These are phyloP conservation scores for Urocolius indicus DNA, from an alignment of 2,113 vertebrate genomes.

Conservation along the genomic window DNA sequence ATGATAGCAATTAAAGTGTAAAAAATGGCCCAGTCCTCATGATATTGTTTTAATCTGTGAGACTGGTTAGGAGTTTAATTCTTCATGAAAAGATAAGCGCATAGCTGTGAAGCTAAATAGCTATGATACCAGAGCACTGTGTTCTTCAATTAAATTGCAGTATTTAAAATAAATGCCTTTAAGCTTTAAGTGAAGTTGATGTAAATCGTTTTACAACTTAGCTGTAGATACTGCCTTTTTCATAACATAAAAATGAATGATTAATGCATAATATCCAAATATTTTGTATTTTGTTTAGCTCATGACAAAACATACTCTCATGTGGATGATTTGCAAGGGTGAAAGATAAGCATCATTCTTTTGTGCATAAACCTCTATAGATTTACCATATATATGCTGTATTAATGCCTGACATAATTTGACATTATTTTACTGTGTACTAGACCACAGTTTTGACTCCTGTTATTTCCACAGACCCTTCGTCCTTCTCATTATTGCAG, in stretches of 20 bases:
- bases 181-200: constrained; percentile 53
- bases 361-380: background rate
- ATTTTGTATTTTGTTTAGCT: constrained; percentile 26
- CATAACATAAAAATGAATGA: constrained; percentile 29
- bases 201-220: constrained; percentile 49
- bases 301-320: background rate
- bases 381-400: constrained; percentile 7
- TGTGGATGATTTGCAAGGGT: background rate
- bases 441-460: background rate
- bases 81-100: constrained; percentile 58
- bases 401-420: background rate
- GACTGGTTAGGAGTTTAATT: constrained; percentile 52
- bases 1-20: constrained; percentile 38
- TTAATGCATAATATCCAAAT: background rate
- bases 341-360: constrained; percentile 31
- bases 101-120: constrained; percentile 42
- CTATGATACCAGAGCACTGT: constrained; percentile 3
- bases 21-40: constrained; percentile 1
- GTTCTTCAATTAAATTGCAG: constrained; percentile 44
- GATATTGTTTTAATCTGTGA: constrained; percentile 48
- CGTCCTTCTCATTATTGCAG: background rate
- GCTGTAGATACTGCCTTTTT: constrained; percentile 15
- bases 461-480: background rate
- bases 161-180: constrained; percentile 56
- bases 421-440: background rate